Evolutionary conservation across 2,797 vertebrate genomes (phyloP).

Genomic region (Trachops cirrhosus): DNA sequence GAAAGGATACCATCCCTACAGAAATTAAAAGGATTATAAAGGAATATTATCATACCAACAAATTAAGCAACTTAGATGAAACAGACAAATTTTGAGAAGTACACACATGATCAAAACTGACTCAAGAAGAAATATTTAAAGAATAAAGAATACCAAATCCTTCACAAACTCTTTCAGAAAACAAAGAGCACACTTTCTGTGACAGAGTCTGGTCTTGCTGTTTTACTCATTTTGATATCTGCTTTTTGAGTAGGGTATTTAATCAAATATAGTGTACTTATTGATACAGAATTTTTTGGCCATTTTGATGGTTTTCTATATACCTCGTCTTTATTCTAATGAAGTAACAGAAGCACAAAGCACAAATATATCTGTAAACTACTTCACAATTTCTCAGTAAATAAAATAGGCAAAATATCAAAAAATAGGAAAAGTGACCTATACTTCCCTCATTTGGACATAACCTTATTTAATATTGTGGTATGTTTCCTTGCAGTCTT

Average conservation of each 20-base stretch:
- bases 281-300: background rate
- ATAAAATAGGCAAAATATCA: background rate
- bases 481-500: background rate
- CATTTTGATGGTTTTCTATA: background rate
- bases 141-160: background rate
- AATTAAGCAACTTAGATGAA: no score
- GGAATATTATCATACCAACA: no score
- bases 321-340: background rate
- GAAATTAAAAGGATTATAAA: no score
- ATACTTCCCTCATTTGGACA: background rate
- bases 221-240: background rate
- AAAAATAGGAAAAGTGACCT: constrained; percentile 3
- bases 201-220: background rate
- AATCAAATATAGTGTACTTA: background rate
- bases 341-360: background rate
- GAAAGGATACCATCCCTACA: background rate
- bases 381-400: background rate
- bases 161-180: background rate
- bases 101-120: background rate
- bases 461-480: background rate
- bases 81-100: background rate
- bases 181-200: background rate
- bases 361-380: background rate
- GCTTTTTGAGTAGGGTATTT: background rate
- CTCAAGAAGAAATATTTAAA: background rate